Evolutionary conservation across 2,113 vertebrate species (phyloP).

Genomic region (Lota lota): DNA sequence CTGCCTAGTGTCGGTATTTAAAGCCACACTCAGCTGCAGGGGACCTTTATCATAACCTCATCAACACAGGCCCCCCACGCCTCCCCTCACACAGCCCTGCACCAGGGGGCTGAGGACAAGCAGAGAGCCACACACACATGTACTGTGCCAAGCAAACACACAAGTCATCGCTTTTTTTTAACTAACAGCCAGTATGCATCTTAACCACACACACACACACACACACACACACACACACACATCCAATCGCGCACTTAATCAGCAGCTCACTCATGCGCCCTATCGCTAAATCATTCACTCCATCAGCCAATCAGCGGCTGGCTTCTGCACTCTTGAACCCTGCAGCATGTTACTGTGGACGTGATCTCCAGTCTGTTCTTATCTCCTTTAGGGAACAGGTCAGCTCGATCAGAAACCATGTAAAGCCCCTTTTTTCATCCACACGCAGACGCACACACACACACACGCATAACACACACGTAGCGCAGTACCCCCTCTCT

Average conservation of each 20-base stretch:
- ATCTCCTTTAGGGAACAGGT: too few species aligned
- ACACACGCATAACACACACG: conserved; percentile 24
- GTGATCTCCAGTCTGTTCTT: too few species aligned
- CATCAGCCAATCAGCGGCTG: too few species aligned
- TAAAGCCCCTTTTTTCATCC: not conserved
- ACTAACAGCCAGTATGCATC: too few species aligned
- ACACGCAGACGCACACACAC: not conserved
- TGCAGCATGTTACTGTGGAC: too few species aligned
- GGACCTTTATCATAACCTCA: conserved; percentile 60
- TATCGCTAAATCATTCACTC: not conserved
- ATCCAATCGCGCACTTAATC: too few species aligned
- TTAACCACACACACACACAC: conserved; percentile 1
- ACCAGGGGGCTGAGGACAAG: not conserved
- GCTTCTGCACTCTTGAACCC: not conserved
- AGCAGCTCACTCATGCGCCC: too few species aligned
- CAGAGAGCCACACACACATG: too few species aligned
- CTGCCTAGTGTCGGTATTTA: conserved; percentile 63
- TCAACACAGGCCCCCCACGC: conserved; percentile 46
- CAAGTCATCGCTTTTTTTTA: too few species aligned
- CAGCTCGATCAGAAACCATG: too few species aligned
- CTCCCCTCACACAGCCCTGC: too few species aligned
- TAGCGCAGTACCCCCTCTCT: conserved; percentile 24
- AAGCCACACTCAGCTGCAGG: conserved; percentile 50
- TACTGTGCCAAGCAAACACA: too few species aligned
- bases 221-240: not conserved